Evolutionary conservation across 2,113 vertebrate species (phyloP), one percentile per base, ranked within the genome.

Genomic region (Pyxicephalus adspersus): DNA sequence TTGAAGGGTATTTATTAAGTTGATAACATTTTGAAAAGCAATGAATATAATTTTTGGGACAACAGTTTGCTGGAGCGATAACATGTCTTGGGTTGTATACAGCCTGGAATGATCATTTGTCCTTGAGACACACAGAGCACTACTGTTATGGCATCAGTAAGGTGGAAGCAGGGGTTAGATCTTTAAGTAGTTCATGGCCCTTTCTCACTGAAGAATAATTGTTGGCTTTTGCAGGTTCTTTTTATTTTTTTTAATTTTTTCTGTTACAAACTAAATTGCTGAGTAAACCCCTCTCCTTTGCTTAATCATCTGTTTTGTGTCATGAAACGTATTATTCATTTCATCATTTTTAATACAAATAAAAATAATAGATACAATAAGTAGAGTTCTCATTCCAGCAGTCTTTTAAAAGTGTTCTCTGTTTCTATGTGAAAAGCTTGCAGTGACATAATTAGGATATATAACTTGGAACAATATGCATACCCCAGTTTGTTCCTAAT

Each of bases 41-140:
- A 95, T 96, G 93, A 95, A 95, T 95, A 94, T 95, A 89, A 94
- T 95, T 95, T 95, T 94, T 90, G 92, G 92, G 91, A 94, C 90
- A 94, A 87, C 89, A 90, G 92, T 94, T 94, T 91, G 85, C 89
- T 86, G 85, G 83, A 83, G 91, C 86, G 91, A 94, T 95, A 94
- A 93, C 90, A 89, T 63, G 83, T 91, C 90, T 87, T 84, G 89
- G 85, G 91, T 90, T 91, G 91, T 91, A 84, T 88, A 90, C 90
- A 85, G 92, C 88, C 88, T 73, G 29, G 81, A 86, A 84, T 38
- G 88, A 89, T 92, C 91, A 91, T 94, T 94, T 93, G 93, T 95
- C 92, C 93, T 94, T 92, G 92, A 93, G 90, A 92, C 86, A 87
- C 83, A 82, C 85, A 86, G 84, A 91, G 88, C 85, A 80, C 87